Percentiles rank a stretch among this genome's conserved stretches.
phyloP scores from a whole-genome alignment of 35 echinoderm and acorn worm species.

The Heliocidaris erythrogramma region DNA sequence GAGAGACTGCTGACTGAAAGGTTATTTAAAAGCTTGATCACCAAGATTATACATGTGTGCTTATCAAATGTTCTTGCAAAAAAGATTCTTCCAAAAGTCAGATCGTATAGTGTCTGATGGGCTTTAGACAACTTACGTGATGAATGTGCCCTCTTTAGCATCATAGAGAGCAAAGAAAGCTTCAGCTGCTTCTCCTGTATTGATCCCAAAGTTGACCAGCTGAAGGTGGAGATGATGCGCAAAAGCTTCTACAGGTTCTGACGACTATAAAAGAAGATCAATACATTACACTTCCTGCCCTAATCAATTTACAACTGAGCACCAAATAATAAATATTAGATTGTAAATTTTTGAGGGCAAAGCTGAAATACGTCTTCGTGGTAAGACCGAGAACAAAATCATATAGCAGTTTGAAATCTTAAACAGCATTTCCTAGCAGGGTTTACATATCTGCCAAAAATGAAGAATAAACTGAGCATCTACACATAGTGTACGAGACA shows the following conservation, averaged over 20 bases:
- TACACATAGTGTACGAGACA: not conserved
- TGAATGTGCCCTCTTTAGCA: constrained; percentile 59
- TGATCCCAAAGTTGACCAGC: constrained; percentile 72
- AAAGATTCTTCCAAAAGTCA: too few species aligned
- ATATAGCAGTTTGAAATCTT: not conserved
- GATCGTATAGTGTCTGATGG: too few species aligned
- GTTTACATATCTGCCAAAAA: not conserved
- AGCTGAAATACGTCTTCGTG: not conserved
- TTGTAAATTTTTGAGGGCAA: not conserved
- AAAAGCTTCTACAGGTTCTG: constrained; percentile 18
- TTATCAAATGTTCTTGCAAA: too few species aligned
- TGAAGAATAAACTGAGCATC: not conserved
- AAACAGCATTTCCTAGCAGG: not conserved
- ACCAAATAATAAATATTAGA: not conserved
- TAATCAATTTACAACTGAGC: not conserved
- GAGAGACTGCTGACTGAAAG: too few species aligned
- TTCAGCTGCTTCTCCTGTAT: constrained; percentile 66
- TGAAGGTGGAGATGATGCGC: constrained; percentile 71
- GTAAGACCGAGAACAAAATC: not conserved
- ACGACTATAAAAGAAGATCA: not conserved
- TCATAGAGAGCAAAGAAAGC: constrained; percentile 77
- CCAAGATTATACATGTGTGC: too few species aligned
- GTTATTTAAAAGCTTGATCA: too few species aligned
- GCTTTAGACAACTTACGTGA: constrained; percentile 54
- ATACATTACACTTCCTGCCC: not conserved